phyloP scores from a whole-genome alignment of 2,797 vertebrate species.

The Sebastes hubbsi region DNA sequence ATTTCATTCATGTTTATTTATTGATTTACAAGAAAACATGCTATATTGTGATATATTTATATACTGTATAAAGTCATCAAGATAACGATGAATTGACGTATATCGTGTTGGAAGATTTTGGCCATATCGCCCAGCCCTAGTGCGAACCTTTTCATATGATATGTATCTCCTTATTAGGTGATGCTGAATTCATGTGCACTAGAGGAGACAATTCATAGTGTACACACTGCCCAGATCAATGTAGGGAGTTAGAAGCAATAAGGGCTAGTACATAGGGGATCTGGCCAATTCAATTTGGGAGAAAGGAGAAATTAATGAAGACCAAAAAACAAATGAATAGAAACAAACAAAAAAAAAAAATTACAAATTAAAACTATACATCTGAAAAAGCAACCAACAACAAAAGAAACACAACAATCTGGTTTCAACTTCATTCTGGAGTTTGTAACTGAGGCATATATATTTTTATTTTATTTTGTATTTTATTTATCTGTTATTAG shows the following conservation, averaged over 20 bases:
- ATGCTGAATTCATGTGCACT: not conserved
- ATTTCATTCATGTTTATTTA: too few species aligned
- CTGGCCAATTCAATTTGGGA: not conserved
- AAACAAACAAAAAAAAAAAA: not conserved
- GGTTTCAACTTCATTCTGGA: not conserved
- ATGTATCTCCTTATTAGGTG: not conserved
- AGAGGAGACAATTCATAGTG: not conserved
- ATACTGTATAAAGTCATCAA: too few species aligned
- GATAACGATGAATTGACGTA: too few species aligned
- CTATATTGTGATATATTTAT: too few species aligned
- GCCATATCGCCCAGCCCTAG: fast-evolving
- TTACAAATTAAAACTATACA: not conserved
- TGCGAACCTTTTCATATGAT: not conserved
- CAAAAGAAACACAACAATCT: not conserved
- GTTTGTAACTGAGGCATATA: not conserved
- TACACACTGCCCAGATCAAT: not conserved
- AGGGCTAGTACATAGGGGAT: not conserved
- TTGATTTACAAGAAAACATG: too few species aligned
- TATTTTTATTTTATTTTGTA: too few species aligned
- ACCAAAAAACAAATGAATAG: not conserved
- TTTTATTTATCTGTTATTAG: not conserved
- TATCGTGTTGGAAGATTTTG: too few species aligned
- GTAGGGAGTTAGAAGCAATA: not conserved
- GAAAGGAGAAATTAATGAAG: not conserved
- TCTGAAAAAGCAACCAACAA: not conserved